Evolutionary conservation across 2,888 invertebrate genomes (phyloP).

Genomic region (Eupithecia centaureata): DNA sequence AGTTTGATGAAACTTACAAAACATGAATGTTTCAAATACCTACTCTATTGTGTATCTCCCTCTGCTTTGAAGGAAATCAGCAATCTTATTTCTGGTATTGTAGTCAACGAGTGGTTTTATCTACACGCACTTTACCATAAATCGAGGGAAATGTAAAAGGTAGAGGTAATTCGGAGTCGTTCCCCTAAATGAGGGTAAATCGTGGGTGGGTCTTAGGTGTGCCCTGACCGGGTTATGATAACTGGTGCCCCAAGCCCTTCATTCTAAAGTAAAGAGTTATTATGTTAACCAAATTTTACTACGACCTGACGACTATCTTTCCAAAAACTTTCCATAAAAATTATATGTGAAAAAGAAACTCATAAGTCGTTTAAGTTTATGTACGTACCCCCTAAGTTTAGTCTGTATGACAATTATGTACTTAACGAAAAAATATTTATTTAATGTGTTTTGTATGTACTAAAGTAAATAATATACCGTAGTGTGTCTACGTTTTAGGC

Average conservation of each 20-base stretch:
- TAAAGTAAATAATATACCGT: slow-evolving; percentile 7
- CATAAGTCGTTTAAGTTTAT: slow-evolving; percentile 3
- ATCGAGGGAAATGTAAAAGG: background rate
- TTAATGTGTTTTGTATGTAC: slow-evolving; percentile 15
- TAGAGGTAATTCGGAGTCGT: background rate
- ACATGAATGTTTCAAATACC: background rate
- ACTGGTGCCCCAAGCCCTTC: background rate
- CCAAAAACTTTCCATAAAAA: background rate
- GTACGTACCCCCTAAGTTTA: background rate
- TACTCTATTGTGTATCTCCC: background rate
- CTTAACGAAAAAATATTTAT: background rate
- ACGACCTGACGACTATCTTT: background rate
- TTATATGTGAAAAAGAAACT: slow-evolving; percentile 4
- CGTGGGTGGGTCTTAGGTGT: slow-evolving; percentile 34
- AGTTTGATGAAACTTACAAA: background rate
- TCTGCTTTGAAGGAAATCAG: background rate
- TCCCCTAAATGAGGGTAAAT: slow-evolving; percentile 15
- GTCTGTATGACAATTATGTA: background rate
- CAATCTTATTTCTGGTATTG: background rate
- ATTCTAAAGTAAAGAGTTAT: background rate
- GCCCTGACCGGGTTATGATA: slow-evolving; percentile 36
- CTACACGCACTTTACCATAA: background rate
- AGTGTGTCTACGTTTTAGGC: slow-evolving; percentile 16
- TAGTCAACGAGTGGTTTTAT: background rate
- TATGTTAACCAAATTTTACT: background rate